A percentile compares a stretch with the other conserved stretches of the same genome.
These are phyloP conservation scores for Sitta europaea DNA, from an alignment of 2,113 vertebrate species.

Conservation along the genomic window DNA sequence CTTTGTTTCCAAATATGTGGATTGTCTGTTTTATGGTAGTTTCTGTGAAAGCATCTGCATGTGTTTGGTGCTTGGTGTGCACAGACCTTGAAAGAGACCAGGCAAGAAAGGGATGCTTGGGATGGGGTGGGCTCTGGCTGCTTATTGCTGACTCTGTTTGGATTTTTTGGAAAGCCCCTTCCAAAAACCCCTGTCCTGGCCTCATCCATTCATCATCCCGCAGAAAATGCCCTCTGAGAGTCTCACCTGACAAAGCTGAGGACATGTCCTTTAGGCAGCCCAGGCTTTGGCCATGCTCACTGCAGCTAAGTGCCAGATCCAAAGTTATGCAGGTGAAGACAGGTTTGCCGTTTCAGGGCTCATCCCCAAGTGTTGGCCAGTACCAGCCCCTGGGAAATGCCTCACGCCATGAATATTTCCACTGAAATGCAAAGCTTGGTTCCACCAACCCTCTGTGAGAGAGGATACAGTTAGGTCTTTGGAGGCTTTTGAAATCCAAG, in stretches of 20 bases:
- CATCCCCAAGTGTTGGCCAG: accelerated
- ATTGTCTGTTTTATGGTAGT: conserved; percentile 24
- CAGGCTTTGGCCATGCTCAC: not conserved
- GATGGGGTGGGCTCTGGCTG: not conserved
- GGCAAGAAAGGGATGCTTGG: not conserved
- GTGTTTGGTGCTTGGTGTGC: not conserved
- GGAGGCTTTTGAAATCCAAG: not conserved
- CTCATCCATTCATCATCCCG: not conserved
- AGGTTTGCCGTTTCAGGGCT: not conserved
- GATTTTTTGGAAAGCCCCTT: not conserved
- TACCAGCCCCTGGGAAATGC: accelerated
- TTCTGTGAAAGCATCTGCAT: not conserved
- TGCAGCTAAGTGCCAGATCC: not conserved
- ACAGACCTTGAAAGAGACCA: not conserved
- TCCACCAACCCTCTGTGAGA: not conserved
- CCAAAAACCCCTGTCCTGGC: not conserved
- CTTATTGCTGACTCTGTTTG: not conserved
- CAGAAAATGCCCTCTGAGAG: not conserved
- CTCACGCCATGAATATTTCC: not conserved
- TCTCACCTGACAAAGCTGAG: not conserved
- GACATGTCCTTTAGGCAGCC: not conserved
- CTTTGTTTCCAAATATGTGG: conserved; percentile 61
- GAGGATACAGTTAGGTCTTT: not conserved
- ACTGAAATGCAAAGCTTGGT: not conserved
- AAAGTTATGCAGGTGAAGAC: not conserved